Conservation (phyloP, 2,113 vertebrate species). For the Podarcis cretensis region DNA sequence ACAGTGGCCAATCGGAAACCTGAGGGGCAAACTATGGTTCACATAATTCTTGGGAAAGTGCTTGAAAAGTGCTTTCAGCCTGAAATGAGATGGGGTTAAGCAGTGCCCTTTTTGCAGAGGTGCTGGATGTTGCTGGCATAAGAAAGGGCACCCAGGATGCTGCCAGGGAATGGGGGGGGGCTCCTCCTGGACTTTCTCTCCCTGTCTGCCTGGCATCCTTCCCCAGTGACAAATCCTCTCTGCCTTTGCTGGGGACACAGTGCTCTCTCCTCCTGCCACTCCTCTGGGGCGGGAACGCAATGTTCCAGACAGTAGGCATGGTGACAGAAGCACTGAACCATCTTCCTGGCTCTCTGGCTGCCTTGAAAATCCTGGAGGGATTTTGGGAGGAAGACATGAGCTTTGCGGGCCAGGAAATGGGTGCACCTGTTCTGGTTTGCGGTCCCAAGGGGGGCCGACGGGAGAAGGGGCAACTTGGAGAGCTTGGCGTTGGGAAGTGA, state of each 20-base stretch:
- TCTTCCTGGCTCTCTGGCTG: neutral
- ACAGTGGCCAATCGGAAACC: too few species aligned
- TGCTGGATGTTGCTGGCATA: too few species aligned
- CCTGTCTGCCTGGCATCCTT: neutral
- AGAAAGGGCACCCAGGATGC: neutral
- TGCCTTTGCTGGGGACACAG: neutral
- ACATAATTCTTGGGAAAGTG: too few species aligned
- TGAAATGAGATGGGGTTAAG: too few species aligned
- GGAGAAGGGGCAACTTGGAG: neutral
- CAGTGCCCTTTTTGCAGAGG: neutral
- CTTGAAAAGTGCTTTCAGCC: too few species aligned
- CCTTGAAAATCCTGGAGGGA: neutral
- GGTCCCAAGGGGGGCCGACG: too few species aligned
- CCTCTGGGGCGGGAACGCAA: neutral
- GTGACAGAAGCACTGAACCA: neutral
- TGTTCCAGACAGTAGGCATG: neutral
- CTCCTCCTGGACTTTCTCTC: neutral
- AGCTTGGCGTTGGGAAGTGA: neutral
- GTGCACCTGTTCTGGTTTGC: too few species aligned
- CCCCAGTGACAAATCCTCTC: neutral
- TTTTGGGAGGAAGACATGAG: neutral
- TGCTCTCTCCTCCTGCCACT: neutral
- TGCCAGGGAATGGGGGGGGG: too few species aligned
- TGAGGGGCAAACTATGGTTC: too few species aligned
- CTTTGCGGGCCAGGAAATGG: neutral